Base-by-base conservation (phyloP, 2,888 invertebrate genomes). In the Andrena minutula region DNA sequence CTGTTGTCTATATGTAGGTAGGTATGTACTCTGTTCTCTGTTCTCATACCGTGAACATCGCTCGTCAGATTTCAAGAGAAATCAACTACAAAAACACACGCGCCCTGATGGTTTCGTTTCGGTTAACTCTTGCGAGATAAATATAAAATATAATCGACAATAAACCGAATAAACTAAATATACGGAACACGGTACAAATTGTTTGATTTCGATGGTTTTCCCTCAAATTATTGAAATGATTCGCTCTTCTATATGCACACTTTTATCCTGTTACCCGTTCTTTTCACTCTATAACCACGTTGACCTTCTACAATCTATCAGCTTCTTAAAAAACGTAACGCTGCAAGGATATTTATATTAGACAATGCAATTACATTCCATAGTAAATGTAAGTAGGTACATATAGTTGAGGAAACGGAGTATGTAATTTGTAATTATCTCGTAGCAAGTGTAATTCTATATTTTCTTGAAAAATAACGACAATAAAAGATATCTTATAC, bases 201-300 rank as follows among this genome's bases (percentile, higher is more conserved):
- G 32, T 32, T n/a, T 2, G 10, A 32, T 60, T 49, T 6, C 30
- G n/a, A 56, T 32, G n/a, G 8, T 26, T 53, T 20, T 20, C 41
- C 23, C 20, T 53, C 53, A 53, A 53, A 8, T 20, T 53, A 53
- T 23, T 3, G 8, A 53, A 53, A 53, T 20, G 12, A 41, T 53
- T 7, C 20, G 51, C 20, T 20, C 20, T n/a, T n/a, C 6, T 51
- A 20, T 8, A 20, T 51, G 51, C 51, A 20, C 30, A n/a, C 12
- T 68, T 68, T 77, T 75, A 16, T 23, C 53, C 35, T 28, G 28
- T 64, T 53, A 53, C 53, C 23, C 61, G 53, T 71, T 58, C 20
- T 49, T 23, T 49, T 23, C 26, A 47, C 28, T 20, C 30, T 41
- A 20, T 35, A n/a, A n/a, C n/a, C 61, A 5, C 32, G 61, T 63